A percentile compares a stretch with the other conserved stretches of the same genome.
These are phyloP conservation scores for Hemicrepidius hirtus DNA, from an alignment of 2,888 invertebrate genomes.

Conservation along the genomic window DNA sequence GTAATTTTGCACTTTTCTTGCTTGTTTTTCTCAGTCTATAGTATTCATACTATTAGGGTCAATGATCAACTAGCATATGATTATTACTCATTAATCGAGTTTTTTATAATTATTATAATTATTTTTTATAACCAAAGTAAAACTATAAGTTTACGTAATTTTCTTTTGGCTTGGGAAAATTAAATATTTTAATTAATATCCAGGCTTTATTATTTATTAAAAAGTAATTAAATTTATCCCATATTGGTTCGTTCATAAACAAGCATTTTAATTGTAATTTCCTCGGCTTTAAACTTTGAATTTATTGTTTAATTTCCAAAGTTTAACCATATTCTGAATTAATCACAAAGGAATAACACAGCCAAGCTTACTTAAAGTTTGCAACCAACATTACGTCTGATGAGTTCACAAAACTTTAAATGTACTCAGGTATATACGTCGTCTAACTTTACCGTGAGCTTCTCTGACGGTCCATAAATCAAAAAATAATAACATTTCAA, in stretches of 20 bases:
- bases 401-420: not conserved
- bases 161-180: too few species aligned
- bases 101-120: too few species aligned
- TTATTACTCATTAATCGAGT: not conserved
- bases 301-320: not conserved
- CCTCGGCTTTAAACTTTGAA: not conserved
- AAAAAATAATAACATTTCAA: slow-evolving; percentile 4
- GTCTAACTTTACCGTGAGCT: not conserved
- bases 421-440: not conserved
- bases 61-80: not conserved
- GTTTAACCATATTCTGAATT: slow-evolving; percentile 2
- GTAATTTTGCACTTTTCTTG: not conserved
- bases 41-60: slow-evolving; percentile 4
- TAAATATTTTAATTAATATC: too few species aligned
- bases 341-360: not conserved
- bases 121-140: too few species aligned
- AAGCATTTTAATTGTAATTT: too few species aligned
- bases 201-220: too few species aligned
- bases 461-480: not conserved
- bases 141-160: too few species aligned
- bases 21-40: not conserved
- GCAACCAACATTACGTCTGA: slow-evolving; percentile 5
- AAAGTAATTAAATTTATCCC: too few species aligned
- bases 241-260: not conserved
- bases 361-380: not conserved